Evolutionary conservation across 2,113 vertebrate species (phyloP), one percentile per base, ranked within the genome.

Genomic region (Stigmatopora nigra): DNA sequence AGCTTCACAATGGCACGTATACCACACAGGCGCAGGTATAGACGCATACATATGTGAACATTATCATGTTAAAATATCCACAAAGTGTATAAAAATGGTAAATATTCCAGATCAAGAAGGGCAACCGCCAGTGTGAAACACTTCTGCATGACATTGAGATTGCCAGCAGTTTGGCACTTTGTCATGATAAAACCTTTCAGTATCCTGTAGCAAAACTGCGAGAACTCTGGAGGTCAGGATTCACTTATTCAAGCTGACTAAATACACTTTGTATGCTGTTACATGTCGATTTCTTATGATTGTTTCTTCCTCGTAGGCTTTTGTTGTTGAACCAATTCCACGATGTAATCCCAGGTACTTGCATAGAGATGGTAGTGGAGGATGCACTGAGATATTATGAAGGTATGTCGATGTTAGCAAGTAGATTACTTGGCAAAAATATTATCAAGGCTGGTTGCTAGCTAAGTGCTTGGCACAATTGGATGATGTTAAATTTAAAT

Each of bases 281-380:
- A n/a, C 4, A 51, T 35, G 0, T 20, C 41, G 31, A 20, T 17
- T 2, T 1, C 7, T 41, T 36, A 1, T 53, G 10, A 41, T 60
- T 51, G 11, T 10, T 38, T 9, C 72, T 6, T 16, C 11, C 0
- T 65, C 61, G 4, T 73, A 99, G 96, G 84, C 86, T 96, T 14
- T 78, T 98, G 58, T 92, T 99, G 20, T 88, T 99, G 7, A 98
- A 98, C 84, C 95, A 99, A 63, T 99, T 98, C 80, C 97, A 98
- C 0, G 97, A 99, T 10, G 95, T 98, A 36, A 84, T 99, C 71
- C 95, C 97, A 4, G 97, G 95, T 62, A 96, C 90, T 86, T 98
- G 94, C 61, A 95, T 94, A 67, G 91, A 93, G 83, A 84, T 93
- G 20, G 97, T 96, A 63, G 94, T 91, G 6, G 91, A 94, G 65